phyloP scores from a whole-genome alignment of 2,797 vertebrate genomes.

The Smutsia gigantea region DNA sequence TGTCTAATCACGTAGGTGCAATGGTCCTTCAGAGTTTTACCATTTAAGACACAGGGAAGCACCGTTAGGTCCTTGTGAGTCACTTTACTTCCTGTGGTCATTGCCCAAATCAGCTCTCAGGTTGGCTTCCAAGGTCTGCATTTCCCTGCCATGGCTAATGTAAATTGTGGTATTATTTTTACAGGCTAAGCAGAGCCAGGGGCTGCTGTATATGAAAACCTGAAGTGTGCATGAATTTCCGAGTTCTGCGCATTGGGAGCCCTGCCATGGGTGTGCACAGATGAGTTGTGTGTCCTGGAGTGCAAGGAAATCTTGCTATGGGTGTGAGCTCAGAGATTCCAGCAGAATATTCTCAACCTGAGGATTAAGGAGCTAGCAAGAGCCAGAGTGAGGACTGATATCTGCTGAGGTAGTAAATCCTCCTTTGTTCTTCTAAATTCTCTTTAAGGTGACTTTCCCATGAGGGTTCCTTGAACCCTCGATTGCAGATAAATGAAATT shows the following conservation, averaged over 20 bases:
- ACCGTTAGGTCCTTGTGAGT: background rate
- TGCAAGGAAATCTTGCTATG: background rate
- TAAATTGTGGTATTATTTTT: background rate
- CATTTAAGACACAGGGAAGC: background rate
- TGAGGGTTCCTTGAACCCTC: background rate
- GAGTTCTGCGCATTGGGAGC: background rate
- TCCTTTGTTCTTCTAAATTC: background rate
- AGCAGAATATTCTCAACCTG: background rate
- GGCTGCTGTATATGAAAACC: background rate
- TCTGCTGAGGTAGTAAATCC: background rate
- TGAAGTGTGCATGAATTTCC: background rate
- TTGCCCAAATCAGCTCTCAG: background rate
- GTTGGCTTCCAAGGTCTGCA: accelerated
- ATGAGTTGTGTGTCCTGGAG: no score
- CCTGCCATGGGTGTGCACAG: no score
- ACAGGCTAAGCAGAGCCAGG: accelerated
- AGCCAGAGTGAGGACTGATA: background rate
- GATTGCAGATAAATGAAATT: background rate
- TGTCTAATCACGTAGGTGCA: background rate
- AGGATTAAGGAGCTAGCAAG: background rate
- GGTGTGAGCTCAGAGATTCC: background rate
- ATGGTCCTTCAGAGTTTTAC: background rate
- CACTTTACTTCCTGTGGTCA: background rate
- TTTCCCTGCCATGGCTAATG: background rate
- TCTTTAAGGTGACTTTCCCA: background rate